Percentiles rank a stretch among this genome's conserved stretches.
These are phyloP conservation scores for Myocastor coypus DNA, from an alignment of 2,113 vertebrate genomes.

Conservation along the genomic window DNA sequence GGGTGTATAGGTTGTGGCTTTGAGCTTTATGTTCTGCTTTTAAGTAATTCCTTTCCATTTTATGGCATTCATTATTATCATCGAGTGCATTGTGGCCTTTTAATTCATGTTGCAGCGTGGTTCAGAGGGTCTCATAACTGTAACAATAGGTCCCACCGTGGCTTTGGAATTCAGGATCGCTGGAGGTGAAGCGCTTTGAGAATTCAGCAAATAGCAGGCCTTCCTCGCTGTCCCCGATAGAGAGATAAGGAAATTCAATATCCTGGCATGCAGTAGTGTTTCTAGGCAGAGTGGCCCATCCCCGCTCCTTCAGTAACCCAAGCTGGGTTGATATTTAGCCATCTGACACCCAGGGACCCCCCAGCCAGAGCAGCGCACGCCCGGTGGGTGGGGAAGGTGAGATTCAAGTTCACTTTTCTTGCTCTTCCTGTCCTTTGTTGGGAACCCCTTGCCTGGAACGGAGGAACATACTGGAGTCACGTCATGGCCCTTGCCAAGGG, in stretches of 20 bases:
- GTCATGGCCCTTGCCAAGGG: neutral
- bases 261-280: neutral
- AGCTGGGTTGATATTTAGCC: constrained; percentile 57
- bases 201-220: neutral
- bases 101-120: neutral
- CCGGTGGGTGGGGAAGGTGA: neutral
- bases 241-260: constrained; percentile 48
- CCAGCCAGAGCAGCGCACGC: neutral
- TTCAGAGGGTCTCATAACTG: neutral
- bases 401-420: neutral
- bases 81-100: neutral
- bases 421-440: neutral
- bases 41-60: neutral
- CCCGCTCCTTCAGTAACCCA: neutral
- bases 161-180: neutral
- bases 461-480: neutral
- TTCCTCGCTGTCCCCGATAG: constrained; percentile 34
- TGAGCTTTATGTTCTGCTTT: neutral
- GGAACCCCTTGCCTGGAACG: neutral
- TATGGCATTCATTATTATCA: neutral
- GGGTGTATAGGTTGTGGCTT: neutral
- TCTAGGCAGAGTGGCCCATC: neutral
- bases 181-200: constrained; percentile 9
- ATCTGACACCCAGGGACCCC: constrained; percentile 5
- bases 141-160: neutral